Conservation (phyloP, 2,888 invertebrate genomes). For the Toxonevra muliebris region DNA sequence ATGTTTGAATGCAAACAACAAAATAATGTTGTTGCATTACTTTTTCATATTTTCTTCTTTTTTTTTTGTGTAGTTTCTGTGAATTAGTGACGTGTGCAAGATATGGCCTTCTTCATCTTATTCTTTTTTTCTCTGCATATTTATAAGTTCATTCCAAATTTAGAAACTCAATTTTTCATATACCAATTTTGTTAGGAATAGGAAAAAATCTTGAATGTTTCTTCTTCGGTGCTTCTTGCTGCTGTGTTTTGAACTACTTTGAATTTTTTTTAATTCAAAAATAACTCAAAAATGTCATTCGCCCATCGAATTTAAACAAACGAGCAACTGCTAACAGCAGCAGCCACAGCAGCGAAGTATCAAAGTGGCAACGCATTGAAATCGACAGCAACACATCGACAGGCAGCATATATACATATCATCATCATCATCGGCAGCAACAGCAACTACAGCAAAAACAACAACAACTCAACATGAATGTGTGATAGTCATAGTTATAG, state of each 20-base stretch:
- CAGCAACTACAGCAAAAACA: conserved; percentile 24
- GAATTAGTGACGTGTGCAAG: conserved; percentile 31
- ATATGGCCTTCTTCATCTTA: neutral
- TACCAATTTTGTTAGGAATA: conserved; percentile 22
- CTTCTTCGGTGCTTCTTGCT: conserved; percentile 34
- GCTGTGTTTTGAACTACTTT: conserved; percentile 22
- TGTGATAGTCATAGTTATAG: conserved; percentile 2
- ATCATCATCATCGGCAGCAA: conserved; percentile 32
- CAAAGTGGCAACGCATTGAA: conserved; percentile 25
- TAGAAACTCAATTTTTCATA: conserved; percentile 42
- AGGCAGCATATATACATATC: conserved; percentile 5
- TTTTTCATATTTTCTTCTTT: too few relatives aligned
- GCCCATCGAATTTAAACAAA: conserved; percentile 60
- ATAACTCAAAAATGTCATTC: conserved; percentile 59
- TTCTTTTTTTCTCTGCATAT: neutral
- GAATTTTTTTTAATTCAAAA: conserved; percentile 46
- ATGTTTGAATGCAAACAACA: too few relatives aligned
- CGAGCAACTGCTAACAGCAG: conserved; percentile 41
- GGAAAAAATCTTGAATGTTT: neutral
- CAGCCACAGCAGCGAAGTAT: too few relatives aligned
- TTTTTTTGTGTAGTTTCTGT: too few relatives aligned
- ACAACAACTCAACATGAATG: conserved; percentile 25
- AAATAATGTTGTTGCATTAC: too few relatives aligned
- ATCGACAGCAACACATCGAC: conserved; percentile 13
- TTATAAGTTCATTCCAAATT: conserved; percentile 23